Conservation (phyloP, 2,888 invertebrate genomes). For the Pseudeuparius sepicola region DNA sequence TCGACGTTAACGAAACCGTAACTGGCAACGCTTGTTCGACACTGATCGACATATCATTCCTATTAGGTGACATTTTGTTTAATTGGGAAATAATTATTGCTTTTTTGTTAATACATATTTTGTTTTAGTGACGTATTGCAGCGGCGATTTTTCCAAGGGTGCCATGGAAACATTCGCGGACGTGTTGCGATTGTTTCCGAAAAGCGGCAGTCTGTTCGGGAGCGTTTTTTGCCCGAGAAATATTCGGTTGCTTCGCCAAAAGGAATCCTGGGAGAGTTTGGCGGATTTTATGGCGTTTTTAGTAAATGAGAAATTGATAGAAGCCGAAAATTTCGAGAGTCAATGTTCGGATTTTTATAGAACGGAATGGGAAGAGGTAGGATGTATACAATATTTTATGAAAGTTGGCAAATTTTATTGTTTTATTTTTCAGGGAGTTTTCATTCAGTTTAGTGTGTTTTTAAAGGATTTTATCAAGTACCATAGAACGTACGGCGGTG, state of each 20-base stretch:
- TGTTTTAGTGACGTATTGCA: conserved; percentile 27
- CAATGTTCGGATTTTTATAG: conserved; percentile 59
- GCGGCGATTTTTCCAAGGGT: conserved; percentile 4
- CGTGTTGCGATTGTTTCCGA: conserved; percentile 13
- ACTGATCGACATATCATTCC: conserved; percentile 29
- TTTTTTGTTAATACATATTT: conserved; percentile 8
- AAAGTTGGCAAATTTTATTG: too few relatives aligned
- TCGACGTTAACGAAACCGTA: conserved; percentile 34
- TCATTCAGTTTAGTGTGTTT: conserved; percentile 26
- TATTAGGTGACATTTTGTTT: conserved; percentile 28
- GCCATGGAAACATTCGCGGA: conserved; percentile 7
- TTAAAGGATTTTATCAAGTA: background rate
- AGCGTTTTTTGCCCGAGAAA: too few relatives aligned
- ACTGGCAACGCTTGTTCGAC: conserved; percentile 25
- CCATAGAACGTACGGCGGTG: conserved; percentile 17
- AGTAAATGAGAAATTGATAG: conserved; percentile 47
- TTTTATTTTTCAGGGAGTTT: conserved; percentile 11
- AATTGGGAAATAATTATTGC: conserved; percentile 2
- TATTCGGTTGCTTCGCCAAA: too few relatives aligned
- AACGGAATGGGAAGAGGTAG: conserved; percentile 48
- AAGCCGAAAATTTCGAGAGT: conserved; percentile 50
- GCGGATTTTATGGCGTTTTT: conserved; percentile 33
- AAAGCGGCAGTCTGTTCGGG: background rate
- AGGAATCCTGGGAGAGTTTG: conserved; percentile 28
- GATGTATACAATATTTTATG: too few relatives aligned